Evolutionary conservation across 1,140 invertebrate species (phyloP), one percentile per base, ranked within the genome.

Genomic region (Drosophila neocordata): DNA sequence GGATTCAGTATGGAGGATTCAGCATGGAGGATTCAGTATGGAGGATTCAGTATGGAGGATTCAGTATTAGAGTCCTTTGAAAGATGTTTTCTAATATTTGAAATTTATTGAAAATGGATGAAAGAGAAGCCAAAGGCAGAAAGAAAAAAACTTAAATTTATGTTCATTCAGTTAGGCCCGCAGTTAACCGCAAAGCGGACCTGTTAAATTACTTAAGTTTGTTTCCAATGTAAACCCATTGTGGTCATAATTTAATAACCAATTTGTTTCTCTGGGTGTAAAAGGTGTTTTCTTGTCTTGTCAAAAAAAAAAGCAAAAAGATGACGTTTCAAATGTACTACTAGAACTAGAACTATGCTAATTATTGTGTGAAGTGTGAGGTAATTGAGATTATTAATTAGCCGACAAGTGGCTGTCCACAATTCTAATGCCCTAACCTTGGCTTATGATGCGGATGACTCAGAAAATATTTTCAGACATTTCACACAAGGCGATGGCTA

Each of bases 191-290:
- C n/a, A 44, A 44, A 15, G 41, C 41, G 15, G 41, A 5, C 41
- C 41, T 48, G 41, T 48, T 48, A 48, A 48, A 20, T 48, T 48
- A 15, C 41, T 15, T 48, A 31, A 1, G 4, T 18, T 7, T 48
- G 2, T 44, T 44, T 22, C 24, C 58, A 69, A 60, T 76, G 76
- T 77, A 84, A 77, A 55, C 37, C 51, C 64, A 75, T 66, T 75
- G 65, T 58, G 60, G 38, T 53, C 73, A 82, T 87, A 82, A 85
- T 87, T 87, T 78, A 68, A 44, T 69, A 66, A 52, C 65, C 41
- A 87, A 87, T 87, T 85, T 70, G 74, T 69, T 69, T 66, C 52
- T 66, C 55, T 74, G 78, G 62, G 81, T 67, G 82, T 69, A 75
- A 81, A 72, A 78, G 85, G 70, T 85, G 72, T 69, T 68, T 64